Evolutionary conservation across 1,140 invertebrate genomes (phyloP).

Genomic region (Doryteuthis pealeii): DNA sequence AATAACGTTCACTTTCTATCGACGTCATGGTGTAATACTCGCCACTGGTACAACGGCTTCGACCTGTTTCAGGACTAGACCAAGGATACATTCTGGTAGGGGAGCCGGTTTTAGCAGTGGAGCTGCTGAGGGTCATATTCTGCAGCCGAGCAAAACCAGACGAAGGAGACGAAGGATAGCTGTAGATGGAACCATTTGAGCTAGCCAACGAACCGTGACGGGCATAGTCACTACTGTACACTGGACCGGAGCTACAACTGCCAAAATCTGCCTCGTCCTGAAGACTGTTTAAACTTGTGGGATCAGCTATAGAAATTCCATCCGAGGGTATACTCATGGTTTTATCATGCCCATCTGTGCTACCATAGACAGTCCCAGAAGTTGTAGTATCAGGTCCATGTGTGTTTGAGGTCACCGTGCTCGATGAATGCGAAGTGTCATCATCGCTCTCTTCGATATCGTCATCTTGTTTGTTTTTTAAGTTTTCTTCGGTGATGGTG

Average conservation of each 20-base stretch:
- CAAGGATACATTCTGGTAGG: background rate
- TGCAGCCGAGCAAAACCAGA: conserved; percentile 1
- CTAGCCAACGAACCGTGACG: background rate
- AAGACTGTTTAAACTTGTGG: background rate
- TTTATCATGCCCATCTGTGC: background rate
- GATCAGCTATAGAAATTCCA: background rate
- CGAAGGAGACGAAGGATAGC: conserved; percentile 11
- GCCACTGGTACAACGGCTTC: background rate
- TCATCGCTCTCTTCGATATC: background rate
- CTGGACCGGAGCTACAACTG: background rate
- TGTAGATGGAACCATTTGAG: conserved; percentile 3
- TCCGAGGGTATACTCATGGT: background rate
- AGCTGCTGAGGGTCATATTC: background rate
- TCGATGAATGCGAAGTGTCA: background rate
- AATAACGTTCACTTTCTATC: conserved; percentile 48
- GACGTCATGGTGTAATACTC: conserved; percentile 23
- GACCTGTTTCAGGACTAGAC: conserved; percentile 11
- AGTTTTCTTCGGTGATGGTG: background rate
- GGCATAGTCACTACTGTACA: background rate
- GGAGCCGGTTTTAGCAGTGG: background rate
- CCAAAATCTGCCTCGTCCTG: background rate
- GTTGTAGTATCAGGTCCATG: background rate
- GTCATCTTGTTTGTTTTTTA: background rate
- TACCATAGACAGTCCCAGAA: background rate
- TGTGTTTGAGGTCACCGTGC: background rate